These are phyloP conservation scores for Erpetoichthys calabaricus DNA, from an alignment of 2,797 vertebrate species.

Conservation along the genomic window DNA sequence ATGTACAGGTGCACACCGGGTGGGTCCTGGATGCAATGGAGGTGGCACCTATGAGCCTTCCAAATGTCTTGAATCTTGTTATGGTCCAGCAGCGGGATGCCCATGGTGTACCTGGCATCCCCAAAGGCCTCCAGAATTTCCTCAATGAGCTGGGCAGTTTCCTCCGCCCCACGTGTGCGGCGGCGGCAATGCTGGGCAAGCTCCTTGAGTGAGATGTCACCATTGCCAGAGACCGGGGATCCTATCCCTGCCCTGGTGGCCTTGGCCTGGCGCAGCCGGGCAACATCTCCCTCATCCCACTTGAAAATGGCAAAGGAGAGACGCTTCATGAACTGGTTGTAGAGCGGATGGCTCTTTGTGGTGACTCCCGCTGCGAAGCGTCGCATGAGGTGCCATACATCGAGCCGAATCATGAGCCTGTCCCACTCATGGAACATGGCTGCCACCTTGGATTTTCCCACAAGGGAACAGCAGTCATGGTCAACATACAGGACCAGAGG, in stretches of 20 bases:
- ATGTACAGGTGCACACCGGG: no score
- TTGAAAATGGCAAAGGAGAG: no score
- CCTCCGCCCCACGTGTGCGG: constrained; percentile 2
- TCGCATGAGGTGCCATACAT: background rate
- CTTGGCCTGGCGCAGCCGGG: no score
- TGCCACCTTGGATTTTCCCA: no score
- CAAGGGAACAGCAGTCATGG: constrained; percentile 1
- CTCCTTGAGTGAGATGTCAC: constrained; percentile 9
- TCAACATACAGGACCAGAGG: constrained; percentile 9
- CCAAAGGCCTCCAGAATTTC: background rate
- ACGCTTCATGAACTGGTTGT: no score
- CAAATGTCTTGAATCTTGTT: no score
- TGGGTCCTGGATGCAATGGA: no score
- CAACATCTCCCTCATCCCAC: no score
- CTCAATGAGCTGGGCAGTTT: background rate
- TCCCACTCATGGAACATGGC: constrained; percentile 5
- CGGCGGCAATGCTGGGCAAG: background rate
- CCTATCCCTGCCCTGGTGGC: no score
- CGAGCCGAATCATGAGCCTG: background rate
- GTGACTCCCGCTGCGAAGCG: constrained; percentile 1
- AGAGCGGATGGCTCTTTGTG: no score
- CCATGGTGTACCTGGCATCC: constrained; percentile 11
- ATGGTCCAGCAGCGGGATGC: constrained; percentile 14
- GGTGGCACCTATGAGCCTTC: no score
- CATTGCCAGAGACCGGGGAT: no score